Evolutionary conservation across 2,888 invertebrate genomes (phyloP).

Genomic region (Hydrotaea diabolus): DNA sequence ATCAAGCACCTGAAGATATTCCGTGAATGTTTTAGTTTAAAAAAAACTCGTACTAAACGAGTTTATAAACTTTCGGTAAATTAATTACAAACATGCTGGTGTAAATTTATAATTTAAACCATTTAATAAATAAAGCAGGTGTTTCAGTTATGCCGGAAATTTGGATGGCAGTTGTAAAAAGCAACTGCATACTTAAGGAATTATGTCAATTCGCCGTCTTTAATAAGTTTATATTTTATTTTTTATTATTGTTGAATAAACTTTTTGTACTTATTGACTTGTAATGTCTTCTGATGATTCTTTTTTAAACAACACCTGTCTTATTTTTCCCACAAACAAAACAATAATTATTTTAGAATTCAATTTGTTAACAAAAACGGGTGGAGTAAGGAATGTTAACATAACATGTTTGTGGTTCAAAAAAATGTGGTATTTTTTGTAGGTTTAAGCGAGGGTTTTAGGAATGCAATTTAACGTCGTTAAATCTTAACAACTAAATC

Average conservation of each 20-base stretch:
- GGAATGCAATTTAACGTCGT: no score
- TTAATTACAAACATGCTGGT: no score
- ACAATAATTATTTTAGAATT: no score
- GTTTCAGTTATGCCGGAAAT: constrained; percentile 7
- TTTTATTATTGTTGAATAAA: background rate
- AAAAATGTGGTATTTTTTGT: no score
- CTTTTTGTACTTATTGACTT: background rate
- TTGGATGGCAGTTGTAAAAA: background rate
- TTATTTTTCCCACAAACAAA: no score
- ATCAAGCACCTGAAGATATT: constrained; percentile 69
- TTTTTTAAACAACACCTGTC: constrained; percentile 28
- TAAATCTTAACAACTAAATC: no score
- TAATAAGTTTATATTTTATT: background rate
- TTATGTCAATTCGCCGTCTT: background rate
- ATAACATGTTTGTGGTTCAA: no score
- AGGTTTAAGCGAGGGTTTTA: no score
- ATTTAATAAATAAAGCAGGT: background rate
- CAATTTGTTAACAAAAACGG: no score
- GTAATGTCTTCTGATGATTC: background rate
- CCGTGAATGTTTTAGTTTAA: no score
- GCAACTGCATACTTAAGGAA: constrained; percentile 12
- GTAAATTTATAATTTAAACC: no score
- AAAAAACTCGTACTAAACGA: background rate
- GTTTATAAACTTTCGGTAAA: background rate
- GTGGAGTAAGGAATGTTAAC: no score